phyloP scores from a whole-genome alignment of 1,140 invertebrate species.

The Scaptomyza graminum region DNA sequence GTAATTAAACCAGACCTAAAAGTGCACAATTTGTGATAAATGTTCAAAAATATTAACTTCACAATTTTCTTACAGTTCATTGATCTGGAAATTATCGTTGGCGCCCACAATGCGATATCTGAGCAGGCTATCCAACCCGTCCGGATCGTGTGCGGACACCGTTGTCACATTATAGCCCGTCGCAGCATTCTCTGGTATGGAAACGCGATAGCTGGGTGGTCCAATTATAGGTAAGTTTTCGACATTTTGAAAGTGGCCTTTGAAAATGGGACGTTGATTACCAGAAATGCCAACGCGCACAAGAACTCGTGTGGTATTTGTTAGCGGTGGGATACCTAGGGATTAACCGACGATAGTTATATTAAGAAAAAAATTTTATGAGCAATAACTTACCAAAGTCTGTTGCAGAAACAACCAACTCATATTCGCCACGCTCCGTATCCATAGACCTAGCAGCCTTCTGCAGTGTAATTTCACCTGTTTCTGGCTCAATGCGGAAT shows the following conservation, averaged over 20 bases:
- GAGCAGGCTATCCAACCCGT: conserved; percentile 88
- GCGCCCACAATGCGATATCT: conserved; percentile 90
- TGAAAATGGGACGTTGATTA: conserved; percentile 90
- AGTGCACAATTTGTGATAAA: not conserved
- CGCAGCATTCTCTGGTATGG: conserved; percentile 88
- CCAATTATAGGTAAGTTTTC: conserved; percentile 85
- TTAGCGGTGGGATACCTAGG: conserved; percentile 85
- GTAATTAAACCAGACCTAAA: conserved; percentile 88
- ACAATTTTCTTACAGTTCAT: conserved; percentile 86
- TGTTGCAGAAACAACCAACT: conserved; percentile 88
- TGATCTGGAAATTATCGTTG: conserved; percentile 92
- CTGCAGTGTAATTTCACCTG: conserved; percentile 88
- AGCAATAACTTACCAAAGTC: conserved; percentile 86
- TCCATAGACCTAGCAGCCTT: conserved; percentile 88
- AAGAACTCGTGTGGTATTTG: conserved; percentile 87
- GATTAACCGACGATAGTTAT: not conserved
- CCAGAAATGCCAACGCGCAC: conserved; percentile 90
- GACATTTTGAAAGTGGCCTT: conserved; percentile 87
- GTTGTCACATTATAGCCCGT: conserved; percentile 88
- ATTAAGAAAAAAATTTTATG: too few species aligned
- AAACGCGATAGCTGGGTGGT: conserved; percentile 88
- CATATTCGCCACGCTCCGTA: conserved; percentile 89
- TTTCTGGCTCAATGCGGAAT: conserved; percentile 87
- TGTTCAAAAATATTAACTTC: too few species aligned
- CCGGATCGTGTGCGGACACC: conserved; percentile 90